phyloP scores from a whole-genome alignment of 1,140 invertebrate genomes.

The Mamestra configurata region DNA sequence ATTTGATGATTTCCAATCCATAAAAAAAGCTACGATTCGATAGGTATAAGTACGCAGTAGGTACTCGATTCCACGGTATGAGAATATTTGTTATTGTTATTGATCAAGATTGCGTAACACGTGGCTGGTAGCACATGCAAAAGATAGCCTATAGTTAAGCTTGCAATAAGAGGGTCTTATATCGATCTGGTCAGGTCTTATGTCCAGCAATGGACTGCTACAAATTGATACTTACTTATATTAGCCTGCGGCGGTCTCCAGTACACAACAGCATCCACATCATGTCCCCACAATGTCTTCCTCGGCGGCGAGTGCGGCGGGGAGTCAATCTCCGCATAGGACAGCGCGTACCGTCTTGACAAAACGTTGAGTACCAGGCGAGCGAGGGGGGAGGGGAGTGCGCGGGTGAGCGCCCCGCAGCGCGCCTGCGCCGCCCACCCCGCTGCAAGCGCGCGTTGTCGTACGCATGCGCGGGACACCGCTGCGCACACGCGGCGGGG shows the following conservation, averaged over 20 bases:
- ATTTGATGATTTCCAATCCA: too few species aligned
- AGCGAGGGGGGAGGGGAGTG: slow-evolving; percentile 90
- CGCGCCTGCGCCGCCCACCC: slow-evolving; percentile 91
- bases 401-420: slow-evolving; percentile 90
- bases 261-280: slow-evolving; percentile 91
- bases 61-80: too few species aligned
- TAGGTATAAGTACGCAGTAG: too few species aligned
- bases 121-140: too few species aligned
- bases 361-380: slow-evolving; percentile 91
- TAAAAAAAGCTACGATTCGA: too few species aligned
- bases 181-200: too few species aligned
- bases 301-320: slow-evolving; percentile 78
- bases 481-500: slow-evolving; percentile 88
- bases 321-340: slow-evolving; percentile 91
- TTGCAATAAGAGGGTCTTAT: too few species aligned
- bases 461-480: slow-evolving; percentile 88
- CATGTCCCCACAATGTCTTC: slow-evolving; percentile 90
- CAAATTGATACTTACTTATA: slow-evolving; percentile 89
- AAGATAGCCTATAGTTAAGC: too few species aligned
- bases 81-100: too few species aligned
- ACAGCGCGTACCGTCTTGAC: slow-evolving; percentile 92
- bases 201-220: too few species aligned
- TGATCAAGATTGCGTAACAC: too few species aligned
- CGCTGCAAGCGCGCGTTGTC: slow-evolving; percentile 91
- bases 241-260: slow-evolving; percentile 94